Evolutionary conservation across 2,113 vertebrate genomes (phyloP).

Genomic region (Microcebus lehilahytsara): DNA sequence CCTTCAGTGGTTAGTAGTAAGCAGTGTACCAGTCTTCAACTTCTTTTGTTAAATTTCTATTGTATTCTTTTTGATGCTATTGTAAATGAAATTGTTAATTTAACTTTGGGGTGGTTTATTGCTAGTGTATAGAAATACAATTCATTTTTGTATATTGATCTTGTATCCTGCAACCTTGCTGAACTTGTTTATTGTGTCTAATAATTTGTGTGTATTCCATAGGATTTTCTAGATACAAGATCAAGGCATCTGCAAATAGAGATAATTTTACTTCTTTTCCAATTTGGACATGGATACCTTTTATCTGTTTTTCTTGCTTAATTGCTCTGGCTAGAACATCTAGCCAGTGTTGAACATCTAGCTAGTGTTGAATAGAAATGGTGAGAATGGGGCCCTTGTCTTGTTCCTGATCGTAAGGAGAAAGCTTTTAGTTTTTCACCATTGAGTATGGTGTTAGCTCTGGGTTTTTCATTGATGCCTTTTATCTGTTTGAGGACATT

Average conservation of each 20-base stretch:
- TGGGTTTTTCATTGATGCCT: background rate
- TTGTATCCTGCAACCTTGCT: background rate
- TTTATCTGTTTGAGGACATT: background rate
- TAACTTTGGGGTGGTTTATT: background rate
- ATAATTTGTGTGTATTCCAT: background rate
- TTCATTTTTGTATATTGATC: background rate
- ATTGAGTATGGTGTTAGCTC: background rate
- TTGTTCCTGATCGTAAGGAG: background rate
- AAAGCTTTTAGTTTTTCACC: background rate
- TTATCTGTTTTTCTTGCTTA: background rate
- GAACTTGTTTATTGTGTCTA: background rate
- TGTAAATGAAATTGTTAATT: background rate
- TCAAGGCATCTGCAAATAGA: background rate
- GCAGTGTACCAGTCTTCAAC: background rate
- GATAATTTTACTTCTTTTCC: background rate
- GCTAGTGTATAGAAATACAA: background rate
- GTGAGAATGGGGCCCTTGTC: background rate
- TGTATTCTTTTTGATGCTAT: background rate
- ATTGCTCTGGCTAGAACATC: background rate
- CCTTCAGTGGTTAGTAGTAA: background rate
- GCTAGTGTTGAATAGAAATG: background rate
- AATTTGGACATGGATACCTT: background rate
- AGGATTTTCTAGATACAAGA: background rate
- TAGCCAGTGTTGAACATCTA: background rate
- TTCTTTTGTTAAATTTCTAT: background rate